Conservation (phyloP, 2,797 vertebrate genomes). For the Ambastaia sidthimunki region DNA sequence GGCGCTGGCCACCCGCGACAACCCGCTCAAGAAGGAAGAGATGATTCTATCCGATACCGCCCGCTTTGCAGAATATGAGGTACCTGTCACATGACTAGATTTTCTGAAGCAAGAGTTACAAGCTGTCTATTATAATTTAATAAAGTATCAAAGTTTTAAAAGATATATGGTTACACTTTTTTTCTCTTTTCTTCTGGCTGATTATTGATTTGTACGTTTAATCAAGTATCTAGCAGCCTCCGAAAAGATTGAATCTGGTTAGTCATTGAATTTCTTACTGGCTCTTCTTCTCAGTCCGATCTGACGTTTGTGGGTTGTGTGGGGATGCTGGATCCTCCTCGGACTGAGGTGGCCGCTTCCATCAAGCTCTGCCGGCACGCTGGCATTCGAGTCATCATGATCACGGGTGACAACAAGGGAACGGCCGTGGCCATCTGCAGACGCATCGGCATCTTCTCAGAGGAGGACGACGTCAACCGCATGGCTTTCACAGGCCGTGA, state of each 20-base stretch:
- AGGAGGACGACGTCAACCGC: slow-evolving; percentile 84
- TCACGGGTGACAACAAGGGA: slow-evolving; percentile 97
- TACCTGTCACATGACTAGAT: slow-evolving; percentile 57
- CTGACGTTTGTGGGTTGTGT: slow-evolving; percentile 96
- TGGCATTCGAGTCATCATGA: slow-evolving; percentile 98
- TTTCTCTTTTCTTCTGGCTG: too few relatives aligned
- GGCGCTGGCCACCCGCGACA: slow-evolving; percentile 94
- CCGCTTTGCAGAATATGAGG: slow-evolving; percentile 92
- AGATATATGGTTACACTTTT: too few relatives aligned
- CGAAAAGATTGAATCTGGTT: too few relatives aligned
- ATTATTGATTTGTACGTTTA: too few relatives aligned
- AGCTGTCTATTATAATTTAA: too few relatives aligned
- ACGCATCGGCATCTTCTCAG: slow-evolving; percentile 92
- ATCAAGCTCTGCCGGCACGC: slow-evolving; percentile 92
- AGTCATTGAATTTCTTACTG: background rate
- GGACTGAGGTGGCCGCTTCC: slow-evolving; percentile 92
- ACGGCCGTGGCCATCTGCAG: slow-evolving; percentile 97
- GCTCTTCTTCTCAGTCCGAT: slow-evolving; percentile 78
- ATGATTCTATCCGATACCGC: slow-evolving; percentile 89
- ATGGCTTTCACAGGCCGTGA: slow-evolving; percentile 95
- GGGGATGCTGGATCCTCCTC: slow-evolving; percentile 96
- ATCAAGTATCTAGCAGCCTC: too few relatives aligned
- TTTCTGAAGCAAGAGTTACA: too few relatives aligned
- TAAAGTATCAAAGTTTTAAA: too few relatives aligned
- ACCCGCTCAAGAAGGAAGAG: slow-evolving; percentile 87